phyloP scores from a whole-genome alignment of 2,113 vertebrate species.

The Pandion haliaetus region DNA sequence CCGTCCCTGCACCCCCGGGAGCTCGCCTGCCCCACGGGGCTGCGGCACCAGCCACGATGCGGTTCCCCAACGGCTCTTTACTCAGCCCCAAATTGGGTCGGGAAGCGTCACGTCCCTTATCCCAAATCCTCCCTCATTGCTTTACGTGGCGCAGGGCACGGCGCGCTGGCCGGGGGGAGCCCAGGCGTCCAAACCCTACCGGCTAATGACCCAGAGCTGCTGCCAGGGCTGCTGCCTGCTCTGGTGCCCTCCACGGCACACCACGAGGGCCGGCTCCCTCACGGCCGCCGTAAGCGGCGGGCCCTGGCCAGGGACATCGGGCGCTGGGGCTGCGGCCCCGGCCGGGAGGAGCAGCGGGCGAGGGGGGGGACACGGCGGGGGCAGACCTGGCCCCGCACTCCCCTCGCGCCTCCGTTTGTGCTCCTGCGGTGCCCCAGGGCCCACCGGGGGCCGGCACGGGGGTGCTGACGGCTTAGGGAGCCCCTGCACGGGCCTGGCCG shows the following conservation, averaged over 20 bases:
- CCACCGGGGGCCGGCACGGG: background rate
- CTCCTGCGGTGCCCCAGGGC: background rate
- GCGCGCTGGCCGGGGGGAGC: background rate
- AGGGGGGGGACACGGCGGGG: accelerated
- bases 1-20: background rate
- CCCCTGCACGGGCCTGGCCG: background rate
- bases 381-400: background rate
- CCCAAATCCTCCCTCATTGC: background rate
- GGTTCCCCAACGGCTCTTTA: conserved; percentile 13
- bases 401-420: accelerated
- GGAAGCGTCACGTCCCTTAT: conserved; percentile 10
- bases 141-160: background rate
- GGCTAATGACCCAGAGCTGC: background rate
- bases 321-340: background rate
- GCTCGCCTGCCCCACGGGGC: background rate
- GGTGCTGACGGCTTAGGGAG: background rate
- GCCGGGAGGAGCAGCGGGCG: background rate
- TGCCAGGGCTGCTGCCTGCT: background rate
- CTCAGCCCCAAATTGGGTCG: conserved; percentile 20
- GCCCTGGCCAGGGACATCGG: background rate
- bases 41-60: background rate
- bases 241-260: background rate
- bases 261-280: no score
- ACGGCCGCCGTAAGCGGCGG: accelerated
- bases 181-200: background rate